phyloP scores from a whole-genome alignment of 2,113 vertebrate genomes.

The Dromaius novaehollandiae region DNA sequence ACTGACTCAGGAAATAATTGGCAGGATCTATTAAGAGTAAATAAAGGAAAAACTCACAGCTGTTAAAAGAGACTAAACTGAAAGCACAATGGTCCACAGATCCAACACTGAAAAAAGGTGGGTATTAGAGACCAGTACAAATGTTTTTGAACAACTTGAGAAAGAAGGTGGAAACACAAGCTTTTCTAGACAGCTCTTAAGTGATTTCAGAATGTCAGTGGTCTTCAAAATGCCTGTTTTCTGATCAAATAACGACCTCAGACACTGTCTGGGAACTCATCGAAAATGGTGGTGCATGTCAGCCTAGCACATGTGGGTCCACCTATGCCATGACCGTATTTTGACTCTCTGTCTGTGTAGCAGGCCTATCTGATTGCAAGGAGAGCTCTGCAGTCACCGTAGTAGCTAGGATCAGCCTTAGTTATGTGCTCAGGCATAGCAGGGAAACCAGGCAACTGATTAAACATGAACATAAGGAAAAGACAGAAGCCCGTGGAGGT shows the following conservation, averaged over 20 bases:
- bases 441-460: background rate
- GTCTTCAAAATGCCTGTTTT: background rate
- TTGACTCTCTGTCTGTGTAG: background rate
- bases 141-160: background rate
- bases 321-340: background rate
- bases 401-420: background rate
- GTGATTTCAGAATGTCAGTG: background rate
- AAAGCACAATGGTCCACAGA: background rate
- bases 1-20: background rate
- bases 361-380: background rate
- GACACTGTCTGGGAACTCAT: background rate
- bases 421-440: background rate
- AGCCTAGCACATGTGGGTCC: background rate
- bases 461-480: background rate
- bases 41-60: background rate
- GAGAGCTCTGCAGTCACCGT: background rate
- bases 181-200: background rate
- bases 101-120: background rate
- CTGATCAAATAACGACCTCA: background rate
- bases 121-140: background rate
- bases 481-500: background rate
- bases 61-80: background rate
- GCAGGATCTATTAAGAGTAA: background rate
- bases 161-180: background rate
- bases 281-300: background rate